Evolutionary conservation across 2,888 invertebrate genomes (phyloP).

Genomic region (Mythimna albipuncta): DNA sequence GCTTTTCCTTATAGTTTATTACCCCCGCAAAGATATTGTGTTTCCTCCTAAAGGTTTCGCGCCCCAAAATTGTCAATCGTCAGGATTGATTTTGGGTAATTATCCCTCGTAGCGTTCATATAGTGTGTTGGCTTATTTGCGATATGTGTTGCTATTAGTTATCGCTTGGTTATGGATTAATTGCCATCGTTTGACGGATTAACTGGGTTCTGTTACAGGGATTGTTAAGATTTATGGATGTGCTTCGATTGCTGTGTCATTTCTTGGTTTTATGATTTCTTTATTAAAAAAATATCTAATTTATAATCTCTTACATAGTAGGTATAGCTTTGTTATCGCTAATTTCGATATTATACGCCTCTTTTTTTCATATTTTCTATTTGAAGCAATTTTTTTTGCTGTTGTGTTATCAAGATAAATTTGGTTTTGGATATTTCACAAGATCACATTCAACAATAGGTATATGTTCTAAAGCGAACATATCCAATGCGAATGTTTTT

Average conservation of each 20-base stretch:
- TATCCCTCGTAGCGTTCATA: slow-evolving; percentile 38
- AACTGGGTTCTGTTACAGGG: slow-evolving; percentile 26
- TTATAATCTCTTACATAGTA: too few relatives aligned
- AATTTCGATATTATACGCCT: too few relatives aligned
- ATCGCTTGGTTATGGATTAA: slow-evolving; percentile 44
- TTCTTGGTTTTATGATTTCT: too few relatives aligned
- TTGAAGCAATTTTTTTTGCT: too few relatives aligned
- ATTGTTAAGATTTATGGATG: slow-evolving; percentile 12
- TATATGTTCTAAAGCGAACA: too few relatives aligned
- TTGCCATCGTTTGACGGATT: slow-evolving; percentile 49
- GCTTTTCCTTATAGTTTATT: slow-evolving; percentile 44
- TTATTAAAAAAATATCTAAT: too few relatives aligned
- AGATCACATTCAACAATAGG: too few relatives aligned
- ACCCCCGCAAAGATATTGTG: slow-evolving; percentile 49
- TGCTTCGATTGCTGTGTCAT: not conserved
- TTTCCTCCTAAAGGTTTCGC: slow-evolving; percentile 36
- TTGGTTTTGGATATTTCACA: too few relatives aligned
- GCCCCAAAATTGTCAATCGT: slow-evolving; percentile 51
- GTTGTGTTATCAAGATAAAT: too few relatives aligned
- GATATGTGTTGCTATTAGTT: slow-evolving; percentile 52
- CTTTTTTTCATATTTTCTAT: too few relatives aligned
- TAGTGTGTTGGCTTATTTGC: slow-evolving; percentile 36
- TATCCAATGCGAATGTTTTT: too few relatives aligned
- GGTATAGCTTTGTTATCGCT: too few relatives aligned
- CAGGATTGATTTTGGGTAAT: slow-evolving; percentile 56